Percentiles rank a stretch among this genome's conserved stretches.
Evolutionary conservation across 2,113 vertebrate genomes (phyloP).

Genomic region (Atrichornis clamosus): DNA sequence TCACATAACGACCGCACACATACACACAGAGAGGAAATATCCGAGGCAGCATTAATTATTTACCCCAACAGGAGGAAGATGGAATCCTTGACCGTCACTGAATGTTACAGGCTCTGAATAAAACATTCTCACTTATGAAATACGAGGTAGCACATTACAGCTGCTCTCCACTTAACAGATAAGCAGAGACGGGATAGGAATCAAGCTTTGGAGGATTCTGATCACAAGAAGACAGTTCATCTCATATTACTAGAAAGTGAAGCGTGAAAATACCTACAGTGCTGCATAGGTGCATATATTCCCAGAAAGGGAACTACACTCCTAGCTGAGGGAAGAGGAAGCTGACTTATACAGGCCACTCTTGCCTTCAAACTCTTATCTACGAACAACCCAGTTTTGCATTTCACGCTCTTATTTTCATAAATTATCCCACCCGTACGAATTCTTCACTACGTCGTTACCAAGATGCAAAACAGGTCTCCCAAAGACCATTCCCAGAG

Average conservation of each 20-base stretch:
- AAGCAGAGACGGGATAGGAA: slow-evolving; percentile 21
- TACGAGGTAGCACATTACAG: not conserved
- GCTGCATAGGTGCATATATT: not conserved
- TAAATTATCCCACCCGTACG: not conserved
- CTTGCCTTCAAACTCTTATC: not conserved
- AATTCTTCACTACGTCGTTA: not conserved
- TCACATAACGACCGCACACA: not conserved
- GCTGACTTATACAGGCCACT: not conserved
- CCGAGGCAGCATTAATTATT: slow-evolving; percentile 26
- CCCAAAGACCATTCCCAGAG: not conserved
- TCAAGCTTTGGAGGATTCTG: slow-evolving; percentile 13
- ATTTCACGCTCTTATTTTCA: not conserved
- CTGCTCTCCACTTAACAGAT: slow-evolving; percentile 22
- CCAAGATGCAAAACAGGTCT: not conserved
- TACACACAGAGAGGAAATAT: not conserved
- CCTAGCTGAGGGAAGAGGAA: not conserved
- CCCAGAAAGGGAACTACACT: not conserved
- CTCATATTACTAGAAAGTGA: not conserved
- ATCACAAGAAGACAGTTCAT: not conserved
- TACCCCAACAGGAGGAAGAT: not conserved
- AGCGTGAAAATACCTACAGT: not conserved
- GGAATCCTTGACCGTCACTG: not conserved
- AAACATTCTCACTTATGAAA: slow-evolving; percentile 9
- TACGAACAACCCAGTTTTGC: not conserved
- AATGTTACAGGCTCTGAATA: not conserved